phyloP scores from a whole-genome alignment of 2,888 invertebrate species.

The Spilarctia lutea region DNA sequence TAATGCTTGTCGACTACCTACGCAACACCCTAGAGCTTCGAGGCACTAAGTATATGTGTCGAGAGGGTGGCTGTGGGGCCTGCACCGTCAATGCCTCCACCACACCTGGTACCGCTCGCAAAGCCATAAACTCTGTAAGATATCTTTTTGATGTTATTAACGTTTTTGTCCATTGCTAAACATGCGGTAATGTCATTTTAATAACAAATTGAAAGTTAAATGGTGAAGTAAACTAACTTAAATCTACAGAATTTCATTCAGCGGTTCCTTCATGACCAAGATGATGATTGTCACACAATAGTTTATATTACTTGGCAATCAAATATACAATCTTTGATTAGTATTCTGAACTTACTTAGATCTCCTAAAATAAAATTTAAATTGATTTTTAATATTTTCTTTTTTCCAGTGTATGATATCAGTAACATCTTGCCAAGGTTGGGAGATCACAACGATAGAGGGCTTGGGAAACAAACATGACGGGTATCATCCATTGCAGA shows the following conservation, averaged over 20 bases:
- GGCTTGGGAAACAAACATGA: slow-evolving; percentile 87
- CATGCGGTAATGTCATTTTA: too few species aligned
- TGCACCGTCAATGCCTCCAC: slow-evolving; percentile 81
- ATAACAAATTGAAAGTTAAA: too few species aligned
- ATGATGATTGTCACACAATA: too few species aligned
- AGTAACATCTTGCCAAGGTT: slow-evolving; percentile 84
- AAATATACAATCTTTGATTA: too few species aligned
- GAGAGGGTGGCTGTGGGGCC: slow-evolving; percentile 89
- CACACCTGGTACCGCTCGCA: slow-evolving; percentile 56
- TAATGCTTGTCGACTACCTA: not conserved
- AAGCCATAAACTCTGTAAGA: slow-evolving; percentile 88
- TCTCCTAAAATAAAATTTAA: too few species aligned
- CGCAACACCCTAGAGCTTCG: slow-evolving; percentile 11
- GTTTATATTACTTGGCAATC: too few species aligned
- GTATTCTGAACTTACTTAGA: too few species aligned
- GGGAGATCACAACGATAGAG: slow-evolving; percentile 90
- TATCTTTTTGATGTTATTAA: not conserved
- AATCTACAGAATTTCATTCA: too few species aligned
- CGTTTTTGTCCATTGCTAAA: too few species aligned
- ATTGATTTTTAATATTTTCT: not conserved
- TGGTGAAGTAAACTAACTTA: too few species aligned
- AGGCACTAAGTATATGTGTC: slow-evolving; percentile 89
- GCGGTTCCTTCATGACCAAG: too few species aligned
- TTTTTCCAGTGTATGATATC: slow-evolving; percentile 80
- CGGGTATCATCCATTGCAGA: slow-evolving; percentile 89